These are phyloP conservation scores for Mohoua ochrocephala DNA, from an alignment of 2,113 vertebrate species.

Conservation along the genomic window DNA sequence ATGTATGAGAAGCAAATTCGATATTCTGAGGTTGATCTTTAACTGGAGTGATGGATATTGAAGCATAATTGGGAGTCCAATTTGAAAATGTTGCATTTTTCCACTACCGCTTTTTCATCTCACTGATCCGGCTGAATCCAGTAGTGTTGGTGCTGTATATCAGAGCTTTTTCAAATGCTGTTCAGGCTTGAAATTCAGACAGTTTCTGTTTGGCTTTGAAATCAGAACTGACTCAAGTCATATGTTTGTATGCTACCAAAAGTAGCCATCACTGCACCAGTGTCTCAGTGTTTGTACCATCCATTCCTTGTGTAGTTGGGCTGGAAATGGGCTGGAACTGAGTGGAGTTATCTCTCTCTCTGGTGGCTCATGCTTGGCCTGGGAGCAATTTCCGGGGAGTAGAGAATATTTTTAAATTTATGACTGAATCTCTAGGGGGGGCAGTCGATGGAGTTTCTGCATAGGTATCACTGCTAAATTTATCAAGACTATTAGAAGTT, in stretches of 20 bases:
- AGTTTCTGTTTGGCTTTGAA: background rate
- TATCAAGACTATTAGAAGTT: background rate
- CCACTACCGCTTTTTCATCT: background rate
- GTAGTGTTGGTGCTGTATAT: background rate
- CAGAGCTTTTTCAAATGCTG: background rate
- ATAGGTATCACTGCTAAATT: background rate
- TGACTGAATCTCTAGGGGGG: background rate
- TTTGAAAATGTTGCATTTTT: background rate
- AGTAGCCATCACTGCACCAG: background rate
- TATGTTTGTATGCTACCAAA: background rate
- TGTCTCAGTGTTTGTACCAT: background rate
- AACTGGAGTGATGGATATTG: background rate
- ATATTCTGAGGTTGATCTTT: background rate
- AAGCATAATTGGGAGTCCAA: background rate
- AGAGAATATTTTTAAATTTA: background rate
- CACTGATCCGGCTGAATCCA: background rate
- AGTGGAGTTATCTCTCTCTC: background rate
- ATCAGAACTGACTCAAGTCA: background rate
- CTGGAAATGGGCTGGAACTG: background rate
- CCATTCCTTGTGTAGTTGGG: background rate
- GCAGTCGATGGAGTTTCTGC: rapidly evolving
- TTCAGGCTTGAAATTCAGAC: background rate
- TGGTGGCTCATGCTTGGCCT: background rate
- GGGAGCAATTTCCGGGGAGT: background rate
- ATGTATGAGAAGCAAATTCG: background rate